A percentile compares a stretch with the other conserved stretches of the same genome.
phyloP scores from a whole-genome alignment of 2,797 vertebrate species.

The Myiotriccus ornatus region DNA sequence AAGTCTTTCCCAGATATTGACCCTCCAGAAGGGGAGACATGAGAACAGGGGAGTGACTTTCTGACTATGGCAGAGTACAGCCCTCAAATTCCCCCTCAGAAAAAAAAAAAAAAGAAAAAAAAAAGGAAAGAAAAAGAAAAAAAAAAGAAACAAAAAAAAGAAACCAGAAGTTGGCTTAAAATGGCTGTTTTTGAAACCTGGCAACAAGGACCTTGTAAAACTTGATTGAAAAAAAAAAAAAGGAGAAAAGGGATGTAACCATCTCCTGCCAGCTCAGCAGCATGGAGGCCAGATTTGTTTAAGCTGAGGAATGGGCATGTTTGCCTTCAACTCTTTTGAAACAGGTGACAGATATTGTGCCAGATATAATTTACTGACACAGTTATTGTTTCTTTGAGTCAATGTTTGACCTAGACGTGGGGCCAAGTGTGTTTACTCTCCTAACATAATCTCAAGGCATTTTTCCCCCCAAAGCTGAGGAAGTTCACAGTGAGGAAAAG shows the following conservation, averaged over 20 bases:
- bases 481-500: constrained; percentile 4
- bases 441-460: not conserved
- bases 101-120: constrained; percentile 9
- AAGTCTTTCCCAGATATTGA: not conserved
- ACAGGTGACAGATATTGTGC: constrained; percentile 27
- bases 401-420: constrained; percentile 44
- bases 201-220: not conserved
- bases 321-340: constrained; percentile 31
- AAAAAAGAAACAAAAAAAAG: not conserved
- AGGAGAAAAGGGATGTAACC: not conserved
- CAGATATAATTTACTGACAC: constrained; percentile 52
- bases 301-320: constrained; percentile 34
- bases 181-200: not conserved
- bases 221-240: not conserved
- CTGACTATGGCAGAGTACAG: not conserved
- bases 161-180: not conserved
- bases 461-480: not conserved
- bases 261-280: constrained; percentile 29
- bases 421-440: constrained; percentile 45
- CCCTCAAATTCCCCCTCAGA: not conserved
- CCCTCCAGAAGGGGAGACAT: not conserved
- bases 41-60: not conserved
- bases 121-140: not conserved
- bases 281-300: constrained; percentile 39
- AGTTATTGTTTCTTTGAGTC: constrained; percentile 20